Conservation (phyloP, 2,113 vertebrate genomes). For the Poeciliopsis retropinna region DNA sequence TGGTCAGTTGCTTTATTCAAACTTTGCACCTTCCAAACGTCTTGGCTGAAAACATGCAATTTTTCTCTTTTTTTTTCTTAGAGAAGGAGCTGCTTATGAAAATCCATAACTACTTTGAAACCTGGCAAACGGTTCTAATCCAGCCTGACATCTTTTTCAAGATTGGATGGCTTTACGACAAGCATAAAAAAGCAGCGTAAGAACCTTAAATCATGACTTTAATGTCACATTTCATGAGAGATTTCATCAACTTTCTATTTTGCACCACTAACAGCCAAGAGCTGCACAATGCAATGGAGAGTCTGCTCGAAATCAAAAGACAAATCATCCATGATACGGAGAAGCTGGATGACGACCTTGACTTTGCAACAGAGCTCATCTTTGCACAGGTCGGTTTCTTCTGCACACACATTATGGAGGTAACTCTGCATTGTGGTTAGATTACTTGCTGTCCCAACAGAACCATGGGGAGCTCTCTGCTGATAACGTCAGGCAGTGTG, state of each 20-base stretch:
- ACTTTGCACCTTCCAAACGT: background rate
- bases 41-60: background rate
- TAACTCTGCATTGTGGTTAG: background rate
- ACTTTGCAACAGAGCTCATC: slow-evolving; percentile 94
- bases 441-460: slow-evolving; percentile 65
- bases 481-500: slow-evolving; percentile 92
- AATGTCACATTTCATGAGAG: background rate
- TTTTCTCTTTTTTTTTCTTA: slow-evolving; percentile 55
- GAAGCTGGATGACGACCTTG: slow-evolving; percentile 88
- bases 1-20: slow-evolving; percentile 75
- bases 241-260: background rate
- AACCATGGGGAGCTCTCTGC: slow-evolving; percentile 88
- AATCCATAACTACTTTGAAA: slow-evolving; percentile 92
- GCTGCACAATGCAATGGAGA: slow-evolving; percentile 87
- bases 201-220: slow-evolving; percentile 50
- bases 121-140: slow-evolving; percentile 93
- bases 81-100: slow-evolving; percentile 88
- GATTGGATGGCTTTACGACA: slow-evolving; percentile 89
- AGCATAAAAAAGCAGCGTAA: slow-evolving; percentile 89
- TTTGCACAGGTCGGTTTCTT: slow-evolving; percentile 87
- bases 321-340: slow-evolving; percentile 82
- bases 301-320: slow-evolving; percentile 87
- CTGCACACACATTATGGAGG: background rate
- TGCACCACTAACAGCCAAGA: slow-evolving; percentile 81
- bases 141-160: slow-evolving; percentile 95